Evolutionary conservation across 2,797 vertebrate genomes (phyloP).

Genomic region (Sternarchorhynchus goeldii): DNA sequence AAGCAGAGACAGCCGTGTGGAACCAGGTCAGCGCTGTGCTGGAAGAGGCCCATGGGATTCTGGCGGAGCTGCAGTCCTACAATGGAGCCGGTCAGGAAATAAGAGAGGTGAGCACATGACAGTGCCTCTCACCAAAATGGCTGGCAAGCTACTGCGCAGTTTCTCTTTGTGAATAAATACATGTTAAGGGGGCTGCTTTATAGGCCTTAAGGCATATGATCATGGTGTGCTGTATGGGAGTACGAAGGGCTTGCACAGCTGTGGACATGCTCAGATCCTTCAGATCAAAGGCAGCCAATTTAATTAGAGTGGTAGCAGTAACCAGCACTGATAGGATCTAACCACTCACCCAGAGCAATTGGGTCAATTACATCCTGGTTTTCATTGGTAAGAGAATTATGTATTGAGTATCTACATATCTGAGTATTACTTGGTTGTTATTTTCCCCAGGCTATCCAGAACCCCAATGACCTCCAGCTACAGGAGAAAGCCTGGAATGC

Average conservation of each 20-base stretch:
- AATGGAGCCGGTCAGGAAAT: conserved; percentile 92
- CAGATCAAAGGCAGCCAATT: conserved; percentile 15
- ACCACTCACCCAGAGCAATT: neutral
- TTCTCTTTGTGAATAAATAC: conserved; percentile 20
- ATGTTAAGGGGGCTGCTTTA: conserved; percentile 9
- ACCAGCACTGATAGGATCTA: conserved; percentile 5
- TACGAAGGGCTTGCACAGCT: conserved; percentile 10
- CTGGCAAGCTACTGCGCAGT: neutral
- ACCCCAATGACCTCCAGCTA: conserved; percentile 85
- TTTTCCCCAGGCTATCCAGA: conserved; percentile 83
- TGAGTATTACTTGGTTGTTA: conserved; percentile 26
- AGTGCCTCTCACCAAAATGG: neutral
- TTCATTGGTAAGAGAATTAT: neutral
- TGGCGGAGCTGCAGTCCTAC: conserved; percentile 91
- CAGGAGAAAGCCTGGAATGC: conserved; percentile 91
- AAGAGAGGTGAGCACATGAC: conserved; percentile 78
- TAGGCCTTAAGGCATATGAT: conserved; percentile 9
- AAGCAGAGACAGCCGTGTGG: conserved; percentile 91
- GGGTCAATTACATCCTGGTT: neutral
- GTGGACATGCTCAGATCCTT: conserved; percentile 1
- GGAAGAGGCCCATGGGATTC: conserved; percentile 87
- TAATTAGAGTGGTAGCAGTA: conserved; percentile 6
- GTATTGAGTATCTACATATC: neutral
- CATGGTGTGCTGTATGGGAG: neutral
- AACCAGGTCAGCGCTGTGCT: conserved; percentile 93